phyloP scores from a whole-genome alignment of 1,140 invertebrate species.

The Rhynchophorus ferrugineus region DNA sequence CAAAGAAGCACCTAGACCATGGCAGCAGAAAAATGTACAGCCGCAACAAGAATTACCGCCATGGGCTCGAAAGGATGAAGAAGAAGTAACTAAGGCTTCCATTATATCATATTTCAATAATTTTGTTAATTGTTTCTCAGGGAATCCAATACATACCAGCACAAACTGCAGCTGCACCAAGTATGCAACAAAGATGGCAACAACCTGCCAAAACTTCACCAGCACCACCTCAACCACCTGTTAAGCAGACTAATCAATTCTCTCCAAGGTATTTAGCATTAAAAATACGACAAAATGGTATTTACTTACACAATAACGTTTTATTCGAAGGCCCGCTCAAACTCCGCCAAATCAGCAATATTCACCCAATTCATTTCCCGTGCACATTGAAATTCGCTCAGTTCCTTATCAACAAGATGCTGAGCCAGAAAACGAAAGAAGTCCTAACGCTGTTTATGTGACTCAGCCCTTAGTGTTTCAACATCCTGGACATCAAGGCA shows the following conservation, averaged over 20 bases:
- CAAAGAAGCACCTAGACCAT: constrained; percentile 38
- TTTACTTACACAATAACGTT: too few relatives aligned
- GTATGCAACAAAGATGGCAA: constrained; percentile 21
- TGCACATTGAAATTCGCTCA: constrained; percentile 25
- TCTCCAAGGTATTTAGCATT: constrained; percentile 12
- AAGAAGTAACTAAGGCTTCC: constrained; percentile 7
- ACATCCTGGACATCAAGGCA: constrained; percentile 28
- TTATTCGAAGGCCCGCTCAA: constrained; percentile 12
- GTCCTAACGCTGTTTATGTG: constrained; percentile 32
- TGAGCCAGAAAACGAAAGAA: constrained; percentile 17
- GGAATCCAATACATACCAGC: not conserved
- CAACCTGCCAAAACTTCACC: constrained; percentile 8
- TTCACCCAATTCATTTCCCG: constrained; percentile 12
- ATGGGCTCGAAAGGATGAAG: constrained; percentile 31
- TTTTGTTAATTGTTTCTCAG: too few relatives aligned
- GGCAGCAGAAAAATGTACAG: constrained; percentile 33
- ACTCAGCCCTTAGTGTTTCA: constrained; percentile 34
- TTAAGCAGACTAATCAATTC: constrained; percentile 24
- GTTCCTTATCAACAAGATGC: constrained; percentile 15
- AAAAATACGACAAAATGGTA: too few relatives aligned
- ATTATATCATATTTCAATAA: too few relatives aligned
- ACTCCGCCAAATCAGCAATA: constrained; percentile 13
- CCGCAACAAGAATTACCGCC: constrained; percentile 31
- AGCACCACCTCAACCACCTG: constrained; percentile 1
- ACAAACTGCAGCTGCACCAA: not conserved